phyloP scores from a whole-genome alignment of 2,888 invertebrate genomes.

The Alcis repandata region DNA sequence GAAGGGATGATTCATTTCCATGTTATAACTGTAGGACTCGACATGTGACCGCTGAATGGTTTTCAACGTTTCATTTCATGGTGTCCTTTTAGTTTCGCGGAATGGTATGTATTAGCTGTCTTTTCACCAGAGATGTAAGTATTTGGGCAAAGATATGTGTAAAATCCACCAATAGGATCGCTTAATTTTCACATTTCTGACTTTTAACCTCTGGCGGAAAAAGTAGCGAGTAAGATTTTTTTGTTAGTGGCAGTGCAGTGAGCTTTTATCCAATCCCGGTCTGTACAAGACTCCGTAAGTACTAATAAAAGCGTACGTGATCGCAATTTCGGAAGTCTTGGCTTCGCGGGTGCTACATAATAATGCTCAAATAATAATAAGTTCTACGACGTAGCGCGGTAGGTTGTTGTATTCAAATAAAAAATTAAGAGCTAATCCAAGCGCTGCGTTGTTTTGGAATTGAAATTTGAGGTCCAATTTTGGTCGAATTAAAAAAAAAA shows the following conservation, averaged over 20 bases:
- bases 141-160: too few species aligned
- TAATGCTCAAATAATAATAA: background rate
- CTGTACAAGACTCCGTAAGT: background rate
- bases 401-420: too few species aligned
- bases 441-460: too few species aligned
- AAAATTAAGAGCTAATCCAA: too few species aligned
- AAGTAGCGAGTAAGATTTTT: background rate
- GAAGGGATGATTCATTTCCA: constrained; percentile 25
- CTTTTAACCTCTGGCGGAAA: background rate
- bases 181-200: background rate
- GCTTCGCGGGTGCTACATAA: background rate
- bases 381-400: background rate
- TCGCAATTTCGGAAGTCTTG: background rate
- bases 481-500: too few species aligned
- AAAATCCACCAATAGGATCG: too few species aligned
- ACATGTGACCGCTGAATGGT: background rate
- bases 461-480: too few species aligned
- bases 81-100: background rate
- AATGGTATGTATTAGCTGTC: too few species aligned
- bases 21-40: background rate
- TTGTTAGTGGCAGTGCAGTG: background rate
- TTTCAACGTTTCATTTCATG: background rate
- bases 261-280: background rate
- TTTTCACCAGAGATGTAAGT: too few species aligned
- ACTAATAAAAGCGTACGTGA: constrained; percentile 7